Base-by-base conservation (phyloP, 92 coral and sea anemone genomes). In the Heteractis magnifica region DNA sequence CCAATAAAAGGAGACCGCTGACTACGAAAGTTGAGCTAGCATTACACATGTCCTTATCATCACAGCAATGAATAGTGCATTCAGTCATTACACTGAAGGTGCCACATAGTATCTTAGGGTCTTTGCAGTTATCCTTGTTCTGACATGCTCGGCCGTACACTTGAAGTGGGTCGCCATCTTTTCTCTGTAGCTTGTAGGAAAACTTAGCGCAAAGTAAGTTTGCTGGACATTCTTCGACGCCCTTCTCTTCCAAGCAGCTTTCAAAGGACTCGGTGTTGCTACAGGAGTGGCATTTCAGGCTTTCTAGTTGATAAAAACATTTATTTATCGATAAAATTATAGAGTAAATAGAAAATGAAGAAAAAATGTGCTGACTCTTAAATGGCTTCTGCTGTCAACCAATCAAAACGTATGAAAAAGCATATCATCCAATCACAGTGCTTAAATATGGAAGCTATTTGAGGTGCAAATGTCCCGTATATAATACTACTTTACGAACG, bases 121-220 rank as follows among this genome's bases (percentile, higher is more conserved):
- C 56, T 14, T 78, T 65, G 52, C 88, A 85, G 21, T 77, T 68
- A n/a, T 72, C 74, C 49, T 76, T 68, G 20, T 34, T 56, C 21
- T 85, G 88, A 56, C 88, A 85, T 1, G 88, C 88, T 6, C 83
- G 82, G 14, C 83, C 88, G 41, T 77, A 85, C 12, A 85, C 88
- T 68, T 68, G 58, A 16, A 65, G 71, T 10, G 51, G 73, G 14
- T 53, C 60, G 18, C 75, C 81, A 64, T 77, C 82, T 23, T 59
- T 78, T 49, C 51, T 71, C 14, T 70, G 59, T 58, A 85, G 65
- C 26, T 84, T 81, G 88, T 90, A 90, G 79, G 82, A 83, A 64
- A 65, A 84, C 82, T 84, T 90, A 10, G 88, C 85, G 56, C 91
- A 90, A 41, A 64, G 13, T 48, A 79, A 20, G 59, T 52, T 65